Evolutionary conservation across 2,113 vertebrate species (phyloP).

Genomic region (Monopterus albus): DNA sequence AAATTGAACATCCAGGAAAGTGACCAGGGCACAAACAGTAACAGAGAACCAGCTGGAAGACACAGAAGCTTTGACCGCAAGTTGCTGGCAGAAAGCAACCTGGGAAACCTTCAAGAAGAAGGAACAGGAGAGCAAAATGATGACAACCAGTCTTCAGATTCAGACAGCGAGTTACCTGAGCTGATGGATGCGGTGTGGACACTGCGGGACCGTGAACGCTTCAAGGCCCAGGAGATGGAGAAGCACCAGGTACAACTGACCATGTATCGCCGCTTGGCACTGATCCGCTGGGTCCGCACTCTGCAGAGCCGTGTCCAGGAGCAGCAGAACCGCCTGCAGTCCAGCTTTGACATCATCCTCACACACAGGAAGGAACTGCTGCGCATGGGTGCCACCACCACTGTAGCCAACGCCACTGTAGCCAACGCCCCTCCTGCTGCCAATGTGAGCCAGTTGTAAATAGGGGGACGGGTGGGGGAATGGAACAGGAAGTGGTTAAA

Average conservation of each 20-base stretch:
- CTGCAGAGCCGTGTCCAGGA: constrained; percentile 89
- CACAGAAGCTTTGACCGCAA: constrained; percentile 28
- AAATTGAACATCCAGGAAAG: constrained; percentile 16
- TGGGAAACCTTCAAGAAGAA: constrained; percentile 19
- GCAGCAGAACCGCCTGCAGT: constrained; percentile 94
- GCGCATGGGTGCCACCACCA: constrained; percentile 77
- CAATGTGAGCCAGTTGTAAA: constrained; percentile 80
- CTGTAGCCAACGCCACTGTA: constrained; percentile 12
- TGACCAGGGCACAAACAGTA: background rate
- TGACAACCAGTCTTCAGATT: constrained; percentile 73
- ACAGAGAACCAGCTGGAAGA: background rate
- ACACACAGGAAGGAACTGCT: constrained; percentile 95
- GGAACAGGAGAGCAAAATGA: background rate
- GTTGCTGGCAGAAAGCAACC: constrained; percentile 1
- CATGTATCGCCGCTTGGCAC: constrained; percentile 95
- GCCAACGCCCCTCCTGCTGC: constrained; percentile 37
- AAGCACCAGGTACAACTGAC: constrained; percentile 94
- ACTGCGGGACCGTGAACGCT: constrained; percentile 89
- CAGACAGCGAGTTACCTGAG: constrained; percentile 77
- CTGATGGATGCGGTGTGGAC: constrained; percentile 90
- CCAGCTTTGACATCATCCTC: constrained; percentile 95
- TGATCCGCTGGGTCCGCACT: constrained; percentile 94
- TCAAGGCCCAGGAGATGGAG: constrained; percentile 96
- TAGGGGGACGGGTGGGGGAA: background rate
- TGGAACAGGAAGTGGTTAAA: constrained; percentile 7